Percentiles rank a stretch among this genome's conserved stretches.
phyloP scores from a whole-genome alignment of 2,113 vertebrate species.

The Centropus unirufus region DNA sequence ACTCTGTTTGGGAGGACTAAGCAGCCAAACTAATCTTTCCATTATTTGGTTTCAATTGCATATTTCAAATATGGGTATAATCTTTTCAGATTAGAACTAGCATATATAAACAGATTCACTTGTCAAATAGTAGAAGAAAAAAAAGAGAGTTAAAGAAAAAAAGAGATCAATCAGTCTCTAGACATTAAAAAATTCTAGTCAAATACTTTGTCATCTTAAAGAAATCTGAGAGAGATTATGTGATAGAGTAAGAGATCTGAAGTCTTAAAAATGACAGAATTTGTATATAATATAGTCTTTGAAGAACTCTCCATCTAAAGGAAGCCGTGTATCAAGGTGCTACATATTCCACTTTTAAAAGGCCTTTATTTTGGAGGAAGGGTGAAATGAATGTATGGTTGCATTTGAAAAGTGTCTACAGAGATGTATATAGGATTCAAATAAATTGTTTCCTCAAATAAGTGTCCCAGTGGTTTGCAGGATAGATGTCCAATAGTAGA shows the following conservation, averaged over 20 bases:
- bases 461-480: background rate
- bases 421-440: background rate
- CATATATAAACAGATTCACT: background rate
- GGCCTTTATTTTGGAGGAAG: background rate
- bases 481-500: background rate
- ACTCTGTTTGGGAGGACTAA: background rate
- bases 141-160: background rate
- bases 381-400: background rate
- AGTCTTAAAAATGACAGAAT: background rate
- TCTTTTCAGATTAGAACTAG: background rate
- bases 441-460: slow-evolving; percentile 1
- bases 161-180: background rate
- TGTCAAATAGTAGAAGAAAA: background rate
- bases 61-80: background rate
- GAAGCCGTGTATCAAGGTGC: background rate
- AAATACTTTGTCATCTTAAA: background rate
- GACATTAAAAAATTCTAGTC: background rate
- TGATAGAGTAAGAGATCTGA: background rate
- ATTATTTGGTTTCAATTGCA: background rate
- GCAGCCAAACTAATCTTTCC: background rate
- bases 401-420: background rate
- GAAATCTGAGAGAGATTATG: background rate
- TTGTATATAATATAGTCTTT: background rate
- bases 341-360: background rate
- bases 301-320: background rate